A percentile compares a stretch with the other conserved stretches of the same genome.
These are phyloP conservation scores for Moxostoma hubbsi DNA, from an alignment of 2,797 vertebrate species.

Conservation along the genomic window DNA sequence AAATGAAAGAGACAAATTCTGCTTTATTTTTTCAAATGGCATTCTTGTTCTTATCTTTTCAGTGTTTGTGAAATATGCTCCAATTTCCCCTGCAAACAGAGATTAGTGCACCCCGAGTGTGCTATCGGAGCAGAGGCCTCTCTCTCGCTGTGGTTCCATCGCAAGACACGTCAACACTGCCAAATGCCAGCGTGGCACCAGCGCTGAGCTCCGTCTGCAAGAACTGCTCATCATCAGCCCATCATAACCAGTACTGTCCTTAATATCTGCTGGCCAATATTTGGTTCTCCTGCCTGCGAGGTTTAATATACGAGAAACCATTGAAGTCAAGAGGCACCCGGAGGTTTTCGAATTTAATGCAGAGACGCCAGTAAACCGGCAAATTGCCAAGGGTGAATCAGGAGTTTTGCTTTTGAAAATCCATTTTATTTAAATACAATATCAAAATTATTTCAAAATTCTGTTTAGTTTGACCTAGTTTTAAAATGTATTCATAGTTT, in stretches of 20 bases:
- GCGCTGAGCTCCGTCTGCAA: conserved; percentile 53
- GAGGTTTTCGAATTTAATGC: conserved; percentile 58
- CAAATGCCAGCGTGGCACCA: conserved; percentile 63
- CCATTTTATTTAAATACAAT: too few relatives aligned
- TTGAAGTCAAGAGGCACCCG: conserved; percentile 62
- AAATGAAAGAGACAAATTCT: background rate
- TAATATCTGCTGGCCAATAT: conserved; percentile 72
- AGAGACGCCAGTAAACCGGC: conserved; percentile 53
- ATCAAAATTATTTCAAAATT: too few relatives aligned
- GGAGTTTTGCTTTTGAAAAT: background rate
- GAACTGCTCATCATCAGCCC: conserved; percentile 42
- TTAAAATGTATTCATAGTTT: too few relatives aligned
- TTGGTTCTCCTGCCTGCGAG: conserved; percentile 67
- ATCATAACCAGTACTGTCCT: conserved; percentile 66
- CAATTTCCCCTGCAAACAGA: conserved; percentile 58
- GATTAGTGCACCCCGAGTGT: conserved; percentile 55
- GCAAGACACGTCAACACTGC: conserved; percentile 59
- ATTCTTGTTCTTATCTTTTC: conserved; percentile 42
- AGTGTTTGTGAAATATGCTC: conserved; percentile 37
- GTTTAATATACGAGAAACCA: conserved; percentile 74
- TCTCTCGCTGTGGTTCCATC: conserved; percentile 57
- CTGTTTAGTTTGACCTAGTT: too few relatives aligned
- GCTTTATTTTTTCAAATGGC: conserved; percentile 24
- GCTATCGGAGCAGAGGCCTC: conserved; percentile 56
- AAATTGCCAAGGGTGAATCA: conserved; percentile 57